Evolutionary conservation across 1,140 invertebrate genomes (phyloP).

Genomic region (Panulirus ornatus): DNA sequence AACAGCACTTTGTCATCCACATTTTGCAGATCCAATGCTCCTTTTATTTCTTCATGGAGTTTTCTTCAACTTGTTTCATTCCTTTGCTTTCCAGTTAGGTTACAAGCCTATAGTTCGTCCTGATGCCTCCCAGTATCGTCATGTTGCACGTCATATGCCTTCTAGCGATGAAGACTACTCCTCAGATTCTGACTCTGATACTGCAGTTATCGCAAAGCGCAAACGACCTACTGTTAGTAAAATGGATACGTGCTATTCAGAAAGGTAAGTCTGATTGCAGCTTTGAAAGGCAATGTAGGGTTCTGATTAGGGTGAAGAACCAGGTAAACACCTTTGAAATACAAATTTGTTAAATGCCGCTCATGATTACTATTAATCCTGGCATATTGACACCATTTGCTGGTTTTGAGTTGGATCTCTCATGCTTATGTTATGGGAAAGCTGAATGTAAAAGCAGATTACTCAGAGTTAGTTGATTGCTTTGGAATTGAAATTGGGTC

Average conservation of each 20-base stretch:
- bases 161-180: conserved; percentile 57
- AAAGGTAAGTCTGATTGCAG: conserved; percentile 44
- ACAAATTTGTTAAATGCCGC: too few relatives aligned
- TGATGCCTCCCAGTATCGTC: conserved; percentile 35
- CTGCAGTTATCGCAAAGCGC: conserved; percentile 11
- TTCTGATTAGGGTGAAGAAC: too few relatives aligned
- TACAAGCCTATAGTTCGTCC: conserved; percentile 57
- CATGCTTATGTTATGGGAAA: too few relatives aligned
- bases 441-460: too few relatives aligned
- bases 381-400: too few relatives aligned
- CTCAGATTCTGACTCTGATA: conserved; percentile 48
- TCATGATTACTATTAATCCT: too few relatives aligned
- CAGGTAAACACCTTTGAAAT: too few relatives aligned
- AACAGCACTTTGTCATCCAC: neutral
- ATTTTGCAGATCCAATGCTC: neutral
- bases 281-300: too few relatives aligned
- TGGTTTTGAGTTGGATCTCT: too few relatives aligned
- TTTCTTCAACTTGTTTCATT: neutral
- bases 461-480: too few relatives aligned
- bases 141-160: conserved; percentile 6
- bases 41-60: neutral
- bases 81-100: neutral
- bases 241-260: conserved; percentile 44
- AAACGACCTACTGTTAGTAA: conserved; percentile 30
- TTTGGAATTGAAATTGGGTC: too few relatives aligned